phyloP scores from a whole-genome alignment of 2,888 invertebrate species.

The Anoncus sp. region DNA sequence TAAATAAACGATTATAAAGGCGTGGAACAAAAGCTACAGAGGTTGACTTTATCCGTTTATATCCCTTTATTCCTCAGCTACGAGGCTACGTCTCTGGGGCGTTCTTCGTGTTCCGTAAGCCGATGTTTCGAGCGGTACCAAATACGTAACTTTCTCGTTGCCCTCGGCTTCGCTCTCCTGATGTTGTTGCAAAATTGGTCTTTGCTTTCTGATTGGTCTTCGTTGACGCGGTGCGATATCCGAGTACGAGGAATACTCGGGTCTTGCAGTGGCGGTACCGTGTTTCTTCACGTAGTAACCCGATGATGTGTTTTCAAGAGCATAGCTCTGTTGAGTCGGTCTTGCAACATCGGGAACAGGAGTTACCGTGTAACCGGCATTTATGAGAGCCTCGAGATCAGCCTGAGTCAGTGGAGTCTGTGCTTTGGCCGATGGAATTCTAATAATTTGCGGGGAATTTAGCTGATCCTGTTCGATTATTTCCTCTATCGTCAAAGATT shows the following conservation, averaged over 20 bases:
- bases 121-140: slow-evolving; percentile 76
- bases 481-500: slow-evolving; percentile 78
- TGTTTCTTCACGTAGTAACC: slow-evolving; percentile 78
- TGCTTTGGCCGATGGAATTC: slow-evolving; percentile 74
- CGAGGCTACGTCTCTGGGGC: slow-evolving; percentile 55
- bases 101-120: slow-evolving; percentile 75
- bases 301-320: slow-evolving; percentile 71
- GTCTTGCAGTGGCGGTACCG: slow-evolving; percentile 69
- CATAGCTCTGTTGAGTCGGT: slow-evolving; percentile 72
- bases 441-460: slow-evolving; percentile 71
- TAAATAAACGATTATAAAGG: slow-evolving; percentile 45
- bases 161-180: slow-evolving; percentile 70
- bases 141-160: slow-evolving; percentile 77
- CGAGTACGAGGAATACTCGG: slow-evolving; percentile 78
- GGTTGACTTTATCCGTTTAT: slow-evolving; percentile 20
- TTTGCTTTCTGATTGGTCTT: slow-evolving; percentile 75
- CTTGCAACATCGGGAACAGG: slow-evolving; percentile 76
- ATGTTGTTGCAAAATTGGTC: slow-evolving; percentile 71
- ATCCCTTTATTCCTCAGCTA: slow-evolving; percentile 64
- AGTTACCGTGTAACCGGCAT: slow-evolving; percentile 80
- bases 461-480: slow-evolving; percentile 76
- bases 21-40: slow-evolving; percentile 52
- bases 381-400: slow-evolving; percentile 77
- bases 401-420: slow-evolving; percentile 75
- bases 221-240: slow-evolving; percentile 73